Base-by-base conservation (phyloP, 64 coral and sea anemone genomes). In the Platygyra sinensis region DNA sequence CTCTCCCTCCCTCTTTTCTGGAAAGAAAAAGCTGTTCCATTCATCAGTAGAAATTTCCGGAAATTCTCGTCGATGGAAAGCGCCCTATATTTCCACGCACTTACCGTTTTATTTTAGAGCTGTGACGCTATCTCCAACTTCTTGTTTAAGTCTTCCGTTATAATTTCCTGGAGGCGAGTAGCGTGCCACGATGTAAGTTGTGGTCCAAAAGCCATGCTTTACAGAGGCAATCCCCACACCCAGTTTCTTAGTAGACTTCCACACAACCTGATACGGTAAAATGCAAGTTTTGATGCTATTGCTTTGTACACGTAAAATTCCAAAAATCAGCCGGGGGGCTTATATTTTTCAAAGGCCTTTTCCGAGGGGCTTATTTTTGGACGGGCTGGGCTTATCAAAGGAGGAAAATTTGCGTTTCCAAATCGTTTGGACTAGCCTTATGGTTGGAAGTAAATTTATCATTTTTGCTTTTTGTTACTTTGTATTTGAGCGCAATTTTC, bases 161-260 rank as follows among this genome's bases (percentile, higher is more conserved):
- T 62, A 71, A 52, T 96, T 96, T 30, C 90, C 94, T 24, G 90
- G 79, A 15, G 94, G 94, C 2, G 90, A 73, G 61, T 96, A 96
- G 22, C 94, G 94, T 61, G 94, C 94, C 28, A 96, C 94, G 16
- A 96, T 29, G 62, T 96, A 96, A 3, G 94, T 89, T 8, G 73
- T 60, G 52, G 75, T 65, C 86, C 86, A 96, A 29, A 93, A 78
- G 8, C 94, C 94, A n/a, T 86, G 94, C 50, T 80, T 75, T 38
- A 96, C 92, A 31, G 77, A 46, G 4, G 90, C 90, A 62, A 92
- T 89, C 12, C 62, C 90, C 6, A 96, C 94, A 25, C 94, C 94
- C 9, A 96, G 20, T 25, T 83, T 54, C 72, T 36, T 72, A 3
- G 94, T 92, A 36, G 71, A 69, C 71, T 96, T 96, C 94, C 94